These are phyloP conservation scores for Megaceryle alcyon DNA, from an alignment of 2,797 vertebrate genomes.

Conservation along the genomic window DNA sequence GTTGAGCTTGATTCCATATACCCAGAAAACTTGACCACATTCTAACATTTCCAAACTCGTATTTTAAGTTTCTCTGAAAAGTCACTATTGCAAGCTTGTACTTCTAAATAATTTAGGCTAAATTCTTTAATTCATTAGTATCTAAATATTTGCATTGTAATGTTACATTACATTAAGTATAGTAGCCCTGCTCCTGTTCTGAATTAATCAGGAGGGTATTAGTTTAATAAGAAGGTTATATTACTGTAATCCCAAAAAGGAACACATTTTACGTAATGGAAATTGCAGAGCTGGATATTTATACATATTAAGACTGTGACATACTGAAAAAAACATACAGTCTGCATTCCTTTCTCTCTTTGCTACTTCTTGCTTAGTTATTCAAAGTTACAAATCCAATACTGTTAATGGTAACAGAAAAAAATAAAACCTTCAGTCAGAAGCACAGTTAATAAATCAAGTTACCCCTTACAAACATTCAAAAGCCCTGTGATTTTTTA, in stretches of 20 bases:
- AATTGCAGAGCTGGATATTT: constrained; percentile 55
- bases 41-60: background rate
- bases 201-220: constrained; percentile 37
- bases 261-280: constrained; percentile 48
- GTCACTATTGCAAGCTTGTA: background rate
- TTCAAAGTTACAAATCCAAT: constrained; percentile 23
- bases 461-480: background rate
- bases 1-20: background rate
- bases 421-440: background rate
- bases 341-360: constrained; percentile 13
- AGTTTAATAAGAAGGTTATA: constrained; percentile 21
- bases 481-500: background rate
- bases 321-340: constrained; percentile 47
- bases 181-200: constrained; percentile 41
- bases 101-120: background rate
- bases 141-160: constrained; percentile 6
- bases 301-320: constrained; percentile 31
- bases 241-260: constrained; percentile 28
- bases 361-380: constrained; percentile 36
- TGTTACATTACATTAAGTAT: background rate
- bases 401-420: background rate
- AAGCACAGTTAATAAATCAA: background rate
- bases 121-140: background rate
- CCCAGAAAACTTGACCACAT: background rate
- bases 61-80: background rate